Base-by-base conservation (phyloP, 2,797 vertebrate genomes). In the Tenualosa thibaudeaui region DNA sequence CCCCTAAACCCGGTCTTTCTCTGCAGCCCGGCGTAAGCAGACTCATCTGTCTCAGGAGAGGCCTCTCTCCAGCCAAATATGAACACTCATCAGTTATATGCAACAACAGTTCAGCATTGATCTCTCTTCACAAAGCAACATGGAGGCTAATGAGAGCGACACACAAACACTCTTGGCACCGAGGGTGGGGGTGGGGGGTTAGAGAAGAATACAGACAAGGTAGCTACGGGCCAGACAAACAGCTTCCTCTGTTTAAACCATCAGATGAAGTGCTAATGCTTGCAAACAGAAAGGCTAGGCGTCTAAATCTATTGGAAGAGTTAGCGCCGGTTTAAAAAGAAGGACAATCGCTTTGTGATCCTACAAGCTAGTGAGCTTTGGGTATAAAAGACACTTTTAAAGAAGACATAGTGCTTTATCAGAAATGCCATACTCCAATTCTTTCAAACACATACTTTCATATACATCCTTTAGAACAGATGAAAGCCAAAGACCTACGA, bases 381-480 rank as follows among this genome's bases (percentile, higher is more conserved):
- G 19, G 40, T 43, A 43, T 19, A 9, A 22, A 22, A 78, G 17
- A 46, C 17, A 9, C 71, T 19, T 9, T 78, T 46, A 22, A 22
- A 13, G 46, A 17, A 43, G 40, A 9, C 15, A 7, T 17, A 15
- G 65, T 40, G 31, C 40, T 46, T 19, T 43, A 43, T 78, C 40
- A 78, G 40, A 78, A 46, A 22, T 78, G 26, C 37, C 6, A 17
- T 22, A 46, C 71, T 17, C 40, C 3, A n/a, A 40, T 40, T 17
- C 40, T 43, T 46, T 78, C 31, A 68, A 26, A 26, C 26, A 24
- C 58, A 62, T 62, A 24, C n/a, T n/a, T n/a, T n/a, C n/a, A n/a
- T n/a, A 43, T 82, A 83, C 58, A 46, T n/a, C 83, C 58, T 43
- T 60, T 83, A 58, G 68, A 83, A 58, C 8, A 43, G 75, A 81